Evolutionary conservation across 37 sponge, comb jelly and placozoan species (phyloP), one percentile per base, ranked within the genome.

Genomic region (Axinella damicornis): DNA sequence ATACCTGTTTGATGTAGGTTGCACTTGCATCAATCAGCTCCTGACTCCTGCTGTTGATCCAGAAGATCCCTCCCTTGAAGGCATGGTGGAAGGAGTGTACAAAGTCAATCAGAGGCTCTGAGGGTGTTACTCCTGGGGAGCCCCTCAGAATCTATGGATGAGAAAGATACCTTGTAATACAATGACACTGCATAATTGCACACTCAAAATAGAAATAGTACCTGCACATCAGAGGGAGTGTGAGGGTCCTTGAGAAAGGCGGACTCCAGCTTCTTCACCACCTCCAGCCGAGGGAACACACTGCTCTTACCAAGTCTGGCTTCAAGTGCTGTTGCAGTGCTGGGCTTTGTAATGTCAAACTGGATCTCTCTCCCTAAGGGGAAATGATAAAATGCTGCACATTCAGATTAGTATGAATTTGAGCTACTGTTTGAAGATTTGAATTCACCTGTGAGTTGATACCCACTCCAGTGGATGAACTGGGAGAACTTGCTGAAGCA

Each of bases 401-500:
- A 46, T 12, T 46, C n/a, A n/a, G n/a, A n/a, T n/a, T n/a, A n/a
- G n/a, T n/a, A n/a, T n/a, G n/a, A n/a, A n/a, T n/a, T n/a, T n/a
- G n/a, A n/a, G n/a, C n/a, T 4, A 46, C 46, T 46, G 46, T 9
- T 46, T 4, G 46, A 46, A 46, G 46, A 46, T 46, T n/a, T 46
- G 9, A 46, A 46, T 9, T 46, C 46, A 0, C 95, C 95, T 32
- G 84, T 88, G 13, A 92, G 81, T 65, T 88, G 90, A 52, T 83
- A 89, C 38, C 90, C 92, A 24, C 83, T 67, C 95, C 95, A 95
- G 76, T 95, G 92, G 21, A 81, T 61, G 40, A 68, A 81, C 28
- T 85, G 87, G 22, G 89, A 77, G 57, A 83, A 89, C 64, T 77
- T 69, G 39, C 39, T 36, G 78, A 95, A 80, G 38, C 92, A 88